Evolutionary conservation across 2,797 vertebrate genomes (phyloP).

Genomic region (Brachyalestes nurse): DNA sequence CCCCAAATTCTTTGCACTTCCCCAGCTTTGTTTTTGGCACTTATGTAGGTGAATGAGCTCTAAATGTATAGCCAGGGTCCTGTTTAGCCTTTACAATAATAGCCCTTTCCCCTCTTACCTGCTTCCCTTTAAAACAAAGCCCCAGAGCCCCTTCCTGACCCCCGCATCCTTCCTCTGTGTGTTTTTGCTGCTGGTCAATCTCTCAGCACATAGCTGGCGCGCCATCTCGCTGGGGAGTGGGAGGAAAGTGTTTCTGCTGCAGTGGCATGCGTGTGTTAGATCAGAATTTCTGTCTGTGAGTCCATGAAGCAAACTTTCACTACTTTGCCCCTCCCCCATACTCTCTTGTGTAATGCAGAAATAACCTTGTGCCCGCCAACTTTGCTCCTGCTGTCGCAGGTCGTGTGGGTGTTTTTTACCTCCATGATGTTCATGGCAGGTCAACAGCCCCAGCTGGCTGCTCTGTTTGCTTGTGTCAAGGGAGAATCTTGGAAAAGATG

Average conservation of each 20-base stretch:
- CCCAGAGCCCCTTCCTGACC: neutral
- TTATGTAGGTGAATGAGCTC: neutral
- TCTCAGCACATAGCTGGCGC: neutral
- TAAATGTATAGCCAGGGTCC: neutral
- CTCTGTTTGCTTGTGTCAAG: constrained; percentile 15
- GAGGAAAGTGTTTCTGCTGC: constrained; percentile 6
- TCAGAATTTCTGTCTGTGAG: neutral
- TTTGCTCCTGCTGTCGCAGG: neutral
- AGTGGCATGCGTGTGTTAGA: neutral
- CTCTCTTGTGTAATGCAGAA: constrained; percentile 55
- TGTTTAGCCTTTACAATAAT: constrained; percentile 1
- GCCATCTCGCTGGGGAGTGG: constrained; percentile 17
- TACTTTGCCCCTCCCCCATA: constrained; percentile 10
- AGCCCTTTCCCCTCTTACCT: constrained; percentile 10
- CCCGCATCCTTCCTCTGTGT: constrained; percentile 27
- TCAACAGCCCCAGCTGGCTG: neutral
- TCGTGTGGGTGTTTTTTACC: neutral
- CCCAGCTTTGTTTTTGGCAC: neutral
- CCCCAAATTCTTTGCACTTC: neutral
- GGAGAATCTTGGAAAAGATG: neutral
- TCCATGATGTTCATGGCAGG: neutral
- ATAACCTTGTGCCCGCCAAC: constrained; percentile 28
- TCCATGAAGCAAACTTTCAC: neutral
- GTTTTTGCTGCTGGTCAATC: constrained; percentile 13
- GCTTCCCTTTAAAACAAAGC: constrained; percentile 33